Evolutionary conservation across 2,888 invertebrate genomes (phyloP).

Genomic region (Melinopterus prodromus): DNA sequence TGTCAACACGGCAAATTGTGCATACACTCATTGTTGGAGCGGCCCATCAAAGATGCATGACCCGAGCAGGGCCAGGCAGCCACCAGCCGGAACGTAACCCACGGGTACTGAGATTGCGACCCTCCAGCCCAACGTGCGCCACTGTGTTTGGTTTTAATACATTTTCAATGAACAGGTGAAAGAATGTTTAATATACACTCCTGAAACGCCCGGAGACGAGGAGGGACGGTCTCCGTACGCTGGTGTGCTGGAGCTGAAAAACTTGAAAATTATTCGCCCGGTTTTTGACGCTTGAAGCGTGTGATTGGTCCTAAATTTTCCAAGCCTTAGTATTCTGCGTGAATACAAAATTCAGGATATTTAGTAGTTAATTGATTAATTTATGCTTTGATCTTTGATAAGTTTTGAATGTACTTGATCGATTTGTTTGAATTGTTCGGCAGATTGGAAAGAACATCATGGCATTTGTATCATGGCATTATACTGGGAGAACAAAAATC

Average conservation of each 20-base stretch:
- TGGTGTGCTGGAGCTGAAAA: neutral
- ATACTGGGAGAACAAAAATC: too few relatives aligned
- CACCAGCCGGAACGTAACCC: slow-evolving; percentile 26
- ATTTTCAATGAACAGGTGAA: slow-evolving; percentile 60
- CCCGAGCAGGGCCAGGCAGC: slow-evolving; percentile 44
- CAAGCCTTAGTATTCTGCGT: too few relatives aligned
- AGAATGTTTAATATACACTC: slow-evolving; percentile 52
- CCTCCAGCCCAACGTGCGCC: slow-evolving; percentile 42
- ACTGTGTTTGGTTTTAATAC: slow-evolving; percentile 60
- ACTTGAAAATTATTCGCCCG: slow-evolving; percentile 8
- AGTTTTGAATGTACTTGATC: too few relatives aligned
- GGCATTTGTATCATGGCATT: too few relatives aligned
- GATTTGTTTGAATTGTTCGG: too few relatives aligned
- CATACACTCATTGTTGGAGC: slow-evolving; percentile 60
- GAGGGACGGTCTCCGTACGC: neutral
- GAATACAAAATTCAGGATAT: too few relatives aligned
- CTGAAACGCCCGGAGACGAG: neutral
- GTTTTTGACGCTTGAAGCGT: slow-evolving; percentile 5
- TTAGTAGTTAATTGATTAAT: too few relatives aligned
- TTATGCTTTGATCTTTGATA: too few relatives aligned
- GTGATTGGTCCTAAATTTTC: too few relatives aligned
- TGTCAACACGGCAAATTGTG: slow-evolving; percentile 62
- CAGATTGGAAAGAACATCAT: too few relatives aligned
- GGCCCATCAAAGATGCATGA: slow-evolving; percentile 59
- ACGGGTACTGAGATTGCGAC: slow-evolving; percentile 39